Base-by-base conservation (phyloP, 2,113 vertebrate genomes). In the Oreochromis tanganicae region DNA sequence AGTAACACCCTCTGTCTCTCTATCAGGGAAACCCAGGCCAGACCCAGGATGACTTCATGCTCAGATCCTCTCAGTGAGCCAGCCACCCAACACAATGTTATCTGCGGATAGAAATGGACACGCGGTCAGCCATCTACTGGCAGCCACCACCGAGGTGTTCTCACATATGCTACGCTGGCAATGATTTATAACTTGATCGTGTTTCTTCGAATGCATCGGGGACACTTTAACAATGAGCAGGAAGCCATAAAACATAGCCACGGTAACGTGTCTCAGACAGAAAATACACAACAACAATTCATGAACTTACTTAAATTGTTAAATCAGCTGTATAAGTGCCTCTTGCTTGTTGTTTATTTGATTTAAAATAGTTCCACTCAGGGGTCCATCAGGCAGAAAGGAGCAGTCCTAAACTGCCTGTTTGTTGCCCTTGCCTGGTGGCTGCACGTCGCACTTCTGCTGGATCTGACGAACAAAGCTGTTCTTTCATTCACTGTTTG, bases 81-180 rank as follows among this genome's bases (percentile, higher is more conserved):
- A 83, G 84, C 89, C 13, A 85, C 82, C 81, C 54, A 66, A 92
- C 81, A 96, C 96, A 97, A 96, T 96, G 94, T 97, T 96, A 97
- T 96, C 96, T 94, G 68, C 55, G 34, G 91, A 92, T 89, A 83
- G 83, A 89, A 88, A 78, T 66, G 87, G 82, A 87, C 91, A 90
- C 85, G 85, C 55, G 84, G 71, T 87, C 93, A 89, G 52, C 63
- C 94, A 54, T 73, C 86, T 80, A 87, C 89, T 19, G 21, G 52
- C 88, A 78, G 85, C 38, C 81, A 81, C 81, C 55, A 61, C 46
- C 56, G 63, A 78, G 24, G 56, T 19, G 88, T 93, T 93, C 88
- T 94, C 91, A 92, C 92, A 93, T 87, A 84, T 21, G 11, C 79
- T 85, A 68, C 61, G 9, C 4, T 34, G 82, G 61, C 13, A 12